phyloP scores from a whole-genome alignment of 2,113 vertebrate genomes.

The Colaptes auratus region DNA sequence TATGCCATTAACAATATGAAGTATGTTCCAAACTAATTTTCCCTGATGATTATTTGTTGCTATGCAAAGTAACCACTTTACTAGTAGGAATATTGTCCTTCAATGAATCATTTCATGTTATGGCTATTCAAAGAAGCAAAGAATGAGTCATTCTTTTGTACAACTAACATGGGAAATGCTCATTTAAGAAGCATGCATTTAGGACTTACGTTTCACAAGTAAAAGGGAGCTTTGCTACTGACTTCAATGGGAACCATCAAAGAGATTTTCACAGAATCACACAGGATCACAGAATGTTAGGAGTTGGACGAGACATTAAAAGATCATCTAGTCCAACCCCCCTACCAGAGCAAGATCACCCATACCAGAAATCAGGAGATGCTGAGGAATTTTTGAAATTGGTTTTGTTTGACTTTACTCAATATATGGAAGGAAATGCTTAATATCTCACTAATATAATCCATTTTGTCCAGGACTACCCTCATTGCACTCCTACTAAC shows the following conservation, averaged over 20 bases:
- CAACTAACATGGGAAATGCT: not conserved
- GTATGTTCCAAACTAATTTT: conserved; percentile 27
- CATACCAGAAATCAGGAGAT: not conserved
- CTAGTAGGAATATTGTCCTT: not conserved
- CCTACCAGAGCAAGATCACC: too few species aligned
- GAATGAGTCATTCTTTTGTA: not conserved
- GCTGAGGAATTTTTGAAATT: not conserved
- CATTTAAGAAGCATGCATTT: not conserved
- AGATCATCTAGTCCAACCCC: too few species aligned
- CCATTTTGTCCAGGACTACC: not conserved
- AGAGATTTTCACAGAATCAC: not conserved
- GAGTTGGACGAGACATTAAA: too few species aligned
- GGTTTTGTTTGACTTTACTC: not conserved
- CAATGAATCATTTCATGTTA: not conserved
- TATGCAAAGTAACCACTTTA: not conserved
- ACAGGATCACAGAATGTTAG: too few species aligned
- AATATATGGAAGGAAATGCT: not conserved
- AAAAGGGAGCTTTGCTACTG: not conserved
- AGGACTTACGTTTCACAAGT: not conserved
- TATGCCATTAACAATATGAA: not conserved
- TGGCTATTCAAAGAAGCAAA: not conserved
- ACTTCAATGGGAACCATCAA: not conserved
- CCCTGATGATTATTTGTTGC: not conserved
- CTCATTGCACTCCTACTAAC: not conserved
- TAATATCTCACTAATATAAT: not conserved